Evolutionary conservation across 2,113 vertebrate genomes (phyloP).

Genomic region (Parotia lawesii): DNA sequence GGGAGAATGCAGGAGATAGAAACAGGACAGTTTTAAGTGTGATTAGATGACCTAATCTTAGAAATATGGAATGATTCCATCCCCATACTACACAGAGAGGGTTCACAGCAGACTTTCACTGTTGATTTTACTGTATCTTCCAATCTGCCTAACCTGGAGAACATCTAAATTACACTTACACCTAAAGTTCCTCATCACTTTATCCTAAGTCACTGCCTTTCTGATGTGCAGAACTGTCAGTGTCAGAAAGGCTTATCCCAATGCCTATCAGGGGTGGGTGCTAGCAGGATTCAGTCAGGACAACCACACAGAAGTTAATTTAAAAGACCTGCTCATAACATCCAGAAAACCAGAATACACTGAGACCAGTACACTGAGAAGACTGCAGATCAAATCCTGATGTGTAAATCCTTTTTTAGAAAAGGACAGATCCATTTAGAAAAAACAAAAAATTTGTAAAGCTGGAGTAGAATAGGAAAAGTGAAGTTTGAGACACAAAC

Average conservation of each 20-base stretch:
- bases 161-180: neutral
- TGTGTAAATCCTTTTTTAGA: neutral
- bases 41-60: neutral
- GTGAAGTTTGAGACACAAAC: neutral
- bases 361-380: neutral
- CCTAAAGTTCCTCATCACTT: neutral
- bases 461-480: neutral
- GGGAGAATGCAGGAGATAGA: no score
- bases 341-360: neutral
- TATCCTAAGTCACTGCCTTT: neutral
- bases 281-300: neutral
- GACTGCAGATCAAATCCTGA: neutral
- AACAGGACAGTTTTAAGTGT: neutral
- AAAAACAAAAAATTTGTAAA: neutral
- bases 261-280: neutral
- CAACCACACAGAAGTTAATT: neutral
- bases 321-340: neutral
- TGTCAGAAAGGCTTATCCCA: neutral
- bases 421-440: neutral
- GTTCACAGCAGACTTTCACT: neutral
- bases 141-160: neutral
- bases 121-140: neutral
- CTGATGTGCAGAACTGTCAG: neutral
- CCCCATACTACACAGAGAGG: neutral
- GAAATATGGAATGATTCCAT: neutral